Base-by-base conservation (phyloP, 2,113 vertebrate genomes). In the Pseudopipra pipra region DNA sequence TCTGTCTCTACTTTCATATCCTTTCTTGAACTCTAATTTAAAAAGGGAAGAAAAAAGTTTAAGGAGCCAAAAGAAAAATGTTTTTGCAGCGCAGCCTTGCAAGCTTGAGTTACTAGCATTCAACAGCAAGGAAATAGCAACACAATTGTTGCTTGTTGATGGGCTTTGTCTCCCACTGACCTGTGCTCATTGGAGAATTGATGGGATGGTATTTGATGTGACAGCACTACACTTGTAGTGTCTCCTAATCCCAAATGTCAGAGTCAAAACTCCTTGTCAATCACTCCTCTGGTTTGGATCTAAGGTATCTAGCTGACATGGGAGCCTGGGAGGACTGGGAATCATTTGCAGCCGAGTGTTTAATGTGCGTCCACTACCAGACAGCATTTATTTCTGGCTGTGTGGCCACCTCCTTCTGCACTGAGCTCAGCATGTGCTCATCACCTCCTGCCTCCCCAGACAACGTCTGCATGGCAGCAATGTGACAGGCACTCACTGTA, bases 321-420 rank as follows among this genome's bases (percentile, higher is more conserved):
- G 35, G 54, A 78, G 58, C 68, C 65, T 84, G 54, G 37, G 20
- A 90, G 8, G 43, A 75, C 84, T 43, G 27, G 47, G 43, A 87
- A 92, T 67, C 6, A 35, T 61, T 72, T 87, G 24, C 73, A 81
- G 61, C 28, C 31, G 47, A 77, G 52, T 46, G 12, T 63, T 89
- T 95, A 90, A 65, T 94, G 83, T 87, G 31, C 27, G 46, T 65
- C 85, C 54, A 44, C 31, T 44, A 75, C 39, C 47, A 74, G 77
- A 59, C 12, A 93, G 70, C 46, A 41, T 82, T 95, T 94, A 65
- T 89, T 89, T 74, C 91, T 85, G 74, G 74, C 71, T 63, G 3
- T 56, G 71, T 80, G 74, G 33, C 65, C 27, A 30, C 39, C 52
- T 94, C 79, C 55, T 90, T 19, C 87, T 89, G 90, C 73, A 66